Conservation (phyloP, 2,888 invertebrate genomes). For the Timema podura region DNA sequence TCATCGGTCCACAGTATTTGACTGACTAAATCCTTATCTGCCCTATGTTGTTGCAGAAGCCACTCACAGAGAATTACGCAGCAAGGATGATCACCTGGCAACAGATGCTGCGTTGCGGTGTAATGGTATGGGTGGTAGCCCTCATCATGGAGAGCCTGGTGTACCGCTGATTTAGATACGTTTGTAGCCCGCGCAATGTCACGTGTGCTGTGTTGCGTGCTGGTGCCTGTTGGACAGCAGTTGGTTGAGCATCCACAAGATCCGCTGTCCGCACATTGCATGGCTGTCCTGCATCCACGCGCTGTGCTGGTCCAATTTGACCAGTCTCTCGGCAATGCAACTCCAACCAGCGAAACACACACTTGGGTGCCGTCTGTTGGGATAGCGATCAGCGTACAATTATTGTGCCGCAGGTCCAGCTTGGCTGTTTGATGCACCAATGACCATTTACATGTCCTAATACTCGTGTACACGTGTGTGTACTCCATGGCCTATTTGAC, state of each 20-base stretch:
- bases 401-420: background rate
- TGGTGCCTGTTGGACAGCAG: background rate
- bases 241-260: background rate
- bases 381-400: background rate
- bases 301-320: background rate
- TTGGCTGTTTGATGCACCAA: background rate
- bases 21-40: conserved; percentile 6
- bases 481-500: too few species aligned
- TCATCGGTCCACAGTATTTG: conserved; percentile 10
- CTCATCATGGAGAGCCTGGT: background rate
- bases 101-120: background rate
- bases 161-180: background rate
- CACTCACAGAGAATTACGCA: conserved; percentile 7
- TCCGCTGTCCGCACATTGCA: background rate
- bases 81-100: background rate
- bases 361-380: background rate
- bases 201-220: background rate
- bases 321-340: background rate
- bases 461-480: too few species aligned
- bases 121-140: background rate
- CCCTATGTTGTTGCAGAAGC: conserved; percentile 9
- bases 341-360: background rate
- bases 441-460: background rate
- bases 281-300: background rate
- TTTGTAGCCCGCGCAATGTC: background rate